Evolutionary conservation across 1,140 invertebrate genomes (phyloP), one percentile per base, ranked within the genome.

Genomic region (Drosophila ohnishii): DNA sequence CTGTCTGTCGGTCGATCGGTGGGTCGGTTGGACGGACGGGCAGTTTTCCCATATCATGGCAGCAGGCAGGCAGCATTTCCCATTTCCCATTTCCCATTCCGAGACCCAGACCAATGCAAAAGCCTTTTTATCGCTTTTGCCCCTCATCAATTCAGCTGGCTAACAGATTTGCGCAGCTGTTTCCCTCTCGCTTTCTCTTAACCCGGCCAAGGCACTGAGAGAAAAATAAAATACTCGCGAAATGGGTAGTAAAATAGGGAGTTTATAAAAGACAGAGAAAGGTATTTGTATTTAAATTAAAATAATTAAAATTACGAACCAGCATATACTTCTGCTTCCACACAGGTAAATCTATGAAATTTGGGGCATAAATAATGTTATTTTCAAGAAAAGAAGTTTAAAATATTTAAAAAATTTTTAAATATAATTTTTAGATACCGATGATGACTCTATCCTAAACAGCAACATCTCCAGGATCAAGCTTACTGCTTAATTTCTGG

Each of bases 101-200:
- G 32, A 40, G 34, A 50, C 40, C 50, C 55, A 76, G 63, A 60
- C 56, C 81, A 66, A 63, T 80, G 77, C 63, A 58, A 85, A 87
- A 87, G 84, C 83, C 83, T 87, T 87, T 87, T 87, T 87, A 87
- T 87, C 75, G 84, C 83, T 79, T 82, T 86, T 79, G 71, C 79
- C 80, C 79, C 84, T 87, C 83, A 88, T 87, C 83, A 87, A 87
- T 87, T 87, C 58, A 80, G 35, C 84, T 83, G 83, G 72, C 84
- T 79, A 88, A 87, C 83, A 87, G 83, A 87, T 88, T 87, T 88
- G 71, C 75, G 66, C 84, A 87, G 79, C 83, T 87, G 84, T 66
- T 76, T 70, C 45, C 39, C 32, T 37, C 39, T 34, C 53, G 28
- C 48, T 35, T 14, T 48, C 35, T 32, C 28, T 35, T 40, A 11